Evolutionary conservation across 2,797 vertebrate species (phyloP).

Genomic region (Pagetopsis macropterus): DNA sequence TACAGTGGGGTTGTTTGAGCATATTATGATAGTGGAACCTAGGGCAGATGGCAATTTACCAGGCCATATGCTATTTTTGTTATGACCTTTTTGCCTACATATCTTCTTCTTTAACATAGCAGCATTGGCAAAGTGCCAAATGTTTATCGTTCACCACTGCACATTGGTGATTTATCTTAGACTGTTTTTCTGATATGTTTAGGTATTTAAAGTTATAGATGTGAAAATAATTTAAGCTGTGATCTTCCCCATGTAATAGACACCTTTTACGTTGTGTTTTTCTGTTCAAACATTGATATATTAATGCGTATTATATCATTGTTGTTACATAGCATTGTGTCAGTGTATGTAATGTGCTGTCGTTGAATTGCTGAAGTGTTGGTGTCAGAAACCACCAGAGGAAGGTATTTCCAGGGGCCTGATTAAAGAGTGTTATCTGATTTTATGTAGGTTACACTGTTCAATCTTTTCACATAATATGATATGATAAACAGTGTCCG

Average conservation of each 20-base stretch:
- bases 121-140: slow-evolving; percentile 77
- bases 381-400: slow-evolving; percentile 43
- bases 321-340: slow-evolving; percentile 47
- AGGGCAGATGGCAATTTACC: slow-evolving; percentile 49
- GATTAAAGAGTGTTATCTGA: slow-evolving; percentile 48
- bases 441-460: slow-evolving; percentile 61
- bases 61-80: slow-evolving; percentile 65
- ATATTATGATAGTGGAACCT: slow-evolving; percentile 43
- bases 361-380: slow-evolving; percentile 42
- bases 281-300: slow-evolving; percentile 59
- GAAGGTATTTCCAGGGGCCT: slow-evolving; percentile 39
- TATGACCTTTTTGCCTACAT: slow-evolving; percentile 62
- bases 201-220: slow-evolving; percentile 74
- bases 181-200: slow-evolving; percentile 61
- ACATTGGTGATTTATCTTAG: slow-evolving; percentile 72
- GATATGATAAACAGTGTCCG: slow-evolving; percentile 39
- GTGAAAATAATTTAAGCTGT: slow-evolving; percentile 78
- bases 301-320: slow-evolving; percentile 58
- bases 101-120: slow-evolving; percentile 64
- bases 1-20: slow-evolving; percentile 34
- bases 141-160: slow-evolving; percentile 69
- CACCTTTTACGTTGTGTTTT: slow-evolving; percentile 63
- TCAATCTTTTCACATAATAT: slow-evolving; percentile 49
- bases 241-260: slow-evolving; percentile 61
- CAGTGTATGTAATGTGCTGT: slow-evolving; percentile 59